Percentiles rank a stretch among this genome's conserved stretches.
These are phyloP conservation scores for Augochlorella aurata DNA, from an alignment of 2,888 invertebrate species.

Conservation along the genomic window DNA sequence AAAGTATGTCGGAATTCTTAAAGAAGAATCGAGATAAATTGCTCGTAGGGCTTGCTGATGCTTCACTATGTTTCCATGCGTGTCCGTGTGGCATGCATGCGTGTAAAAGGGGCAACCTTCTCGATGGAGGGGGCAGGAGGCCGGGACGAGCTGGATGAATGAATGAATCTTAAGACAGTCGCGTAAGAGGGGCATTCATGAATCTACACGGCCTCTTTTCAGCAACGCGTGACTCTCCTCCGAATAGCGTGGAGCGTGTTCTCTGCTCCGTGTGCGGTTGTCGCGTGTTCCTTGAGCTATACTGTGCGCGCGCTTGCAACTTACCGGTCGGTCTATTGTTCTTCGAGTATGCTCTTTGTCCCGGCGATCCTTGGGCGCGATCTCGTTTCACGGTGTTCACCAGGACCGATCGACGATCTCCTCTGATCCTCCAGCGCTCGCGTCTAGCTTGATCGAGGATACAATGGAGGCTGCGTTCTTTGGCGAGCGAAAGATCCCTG, in stretches of 20 bases:
- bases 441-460: neutral
- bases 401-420: neutral
- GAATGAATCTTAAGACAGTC: conserved; percentile 80
- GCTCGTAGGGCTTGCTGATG: too few relatives aligned
- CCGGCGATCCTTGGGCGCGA: neutral
- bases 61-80: neutral
- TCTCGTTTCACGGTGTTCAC: neutral
- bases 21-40: too few relatives aligned
- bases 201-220: conserved; percentile 68
- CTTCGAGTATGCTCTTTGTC: neutral
- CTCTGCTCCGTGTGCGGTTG: neutral
- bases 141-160: conserved; percentile 74
- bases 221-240: conserved; percentile 36
- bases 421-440: neutral
- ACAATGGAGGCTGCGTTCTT: conserved; percentile 43
- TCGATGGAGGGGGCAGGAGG: conserved; percentile 58
- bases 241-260: neutral
- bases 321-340: neutral
- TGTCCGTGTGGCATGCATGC: neutral
- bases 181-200: conserved; percentile 76
- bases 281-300: neutral
- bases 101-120: conserved; percentile 56
- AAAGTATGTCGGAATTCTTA: too few relatives aligned
- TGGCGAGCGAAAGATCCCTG: conserved; percentile 48
- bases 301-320: neutral